Base-by-base conservation (phyloP, 2,113 vertebrate genomes). In the Spea bombifrons region DNA sequence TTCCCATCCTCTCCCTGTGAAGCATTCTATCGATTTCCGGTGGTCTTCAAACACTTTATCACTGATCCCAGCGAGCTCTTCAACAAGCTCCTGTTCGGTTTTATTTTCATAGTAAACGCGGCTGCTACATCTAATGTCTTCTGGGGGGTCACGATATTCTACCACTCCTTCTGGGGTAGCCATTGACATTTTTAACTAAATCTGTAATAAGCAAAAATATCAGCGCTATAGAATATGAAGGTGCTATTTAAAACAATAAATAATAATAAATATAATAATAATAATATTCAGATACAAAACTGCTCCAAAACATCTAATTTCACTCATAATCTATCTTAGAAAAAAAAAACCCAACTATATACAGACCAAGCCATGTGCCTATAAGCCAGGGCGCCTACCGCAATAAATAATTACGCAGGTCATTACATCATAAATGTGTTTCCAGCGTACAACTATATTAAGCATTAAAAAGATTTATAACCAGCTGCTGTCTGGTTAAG, bases 11-110 rank as follows among this genome's bases (percentile, higher is more conserved):
- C 87, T 85, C 71, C 87, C 85, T 16, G 83, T 83, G 0, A 70
- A 59, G 76, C 75, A 84, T 63, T 92, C 87, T 3, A 52, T 0
- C 75, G 77, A 79, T 86, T 84, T 82, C 46, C 83, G 77, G 0
- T 93, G 92, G 47, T 86, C 88, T 30, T 86, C 65, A 15, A 81
- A 64, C 0, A 67, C 78, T 46, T 93, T 85, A 66, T 93, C 91
- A 12, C 94, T 95, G 72, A 94, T 81, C 3, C 86, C 84, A 10
- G 94, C 82, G 59, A 97, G 92, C 49, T 83, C 83, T 65, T 87
- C 86, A n/a, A 92, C 86, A 47, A 85, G 80, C 55, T 75, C 85
- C 81, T 86, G 89, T 68, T 91, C 90, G 13, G 46, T 6, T 3
- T 73, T 84, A 53, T 61, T 83, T 75, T 83, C 83, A 66, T 82